These are phyloP conservation scores for Drosophila sulfurigaster DNA, from an alignment of 1,140 invertebrate species.

Conservation along the genomic window DNA sequence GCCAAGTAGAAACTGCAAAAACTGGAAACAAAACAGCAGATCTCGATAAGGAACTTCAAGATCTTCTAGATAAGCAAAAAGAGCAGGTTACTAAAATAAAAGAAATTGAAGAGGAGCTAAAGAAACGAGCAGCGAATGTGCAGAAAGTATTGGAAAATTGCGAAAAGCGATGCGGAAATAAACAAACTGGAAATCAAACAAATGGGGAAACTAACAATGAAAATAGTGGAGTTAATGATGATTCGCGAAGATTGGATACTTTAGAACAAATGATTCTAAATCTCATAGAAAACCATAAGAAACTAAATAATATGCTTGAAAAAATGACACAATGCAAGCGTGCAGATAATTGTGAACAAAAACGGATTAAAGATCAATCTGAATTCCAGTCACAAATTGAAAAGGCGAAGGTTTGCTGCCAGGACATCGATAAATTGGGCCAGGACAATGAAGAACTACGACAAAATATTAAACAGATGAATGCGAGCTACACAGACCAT, in stretches of 20 bases:
- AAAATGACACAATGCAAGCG: neutral
- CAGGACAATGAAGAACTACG: neutral
- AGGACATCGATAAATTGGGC: constrained; percentile 19
- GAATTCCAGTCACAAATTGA: constrained; percentile 4
- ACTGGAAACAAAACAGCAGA: neutral
- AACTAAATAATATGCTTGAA: neutral
- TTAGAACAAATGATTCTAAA: neutral
- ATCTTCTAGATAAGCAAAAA: constrained; percentile 20
- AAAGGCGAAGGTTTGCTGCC: constrained; percentile 15
- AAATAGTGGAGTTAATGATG: neutral
- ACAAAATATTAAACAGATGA: neutral
- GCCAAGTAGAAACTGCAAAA: neutral
- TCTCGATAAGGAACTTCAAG: constrained; percentile 14
- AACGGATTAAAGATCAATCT: neutral
- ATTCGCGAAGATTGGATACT: neutral
- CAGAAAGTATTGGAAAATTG: constrained; percentile 6
- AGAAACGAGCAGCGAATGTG: neutral
- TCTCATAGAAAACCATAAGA: neutral
- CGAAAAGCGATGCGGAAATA: neutral
- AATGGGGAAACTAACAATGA: neutral
- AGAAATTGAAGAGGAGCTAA: neutral
- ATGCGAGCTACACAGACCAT: constrained; percentile 3
- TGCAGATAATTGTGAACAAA: neutral
- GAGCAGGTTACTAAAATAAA: constrained; percentile 1
- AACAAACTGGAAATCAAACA: neutral